Conservation (phyloP, 2,888 invertebrate species). For the Slavum lentiscoides region DNA sequence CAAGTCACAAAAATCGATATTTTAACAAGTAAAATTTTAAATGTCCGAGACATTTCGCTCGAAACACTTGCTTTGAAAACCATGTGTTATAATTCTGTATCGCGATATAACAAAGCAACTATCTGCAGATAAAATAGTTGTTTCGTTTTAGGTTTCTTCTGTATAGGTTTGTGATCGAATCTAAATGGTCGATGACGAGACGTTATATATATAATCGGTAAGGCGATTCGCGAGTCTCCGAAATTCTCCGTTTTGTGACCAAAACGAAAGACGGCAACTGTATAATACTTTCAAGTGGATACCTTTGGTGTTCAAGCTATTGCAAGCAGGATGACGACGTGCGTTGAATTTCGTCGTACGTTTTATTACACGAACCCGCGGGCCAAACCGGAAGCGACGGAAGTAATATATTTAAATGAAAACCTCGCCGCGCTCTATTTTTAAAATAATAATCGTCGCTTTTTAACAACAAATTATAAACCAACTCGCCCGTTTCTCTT, state of each 20-base stretch:
- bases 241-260: slow-evolving; percentile 7
- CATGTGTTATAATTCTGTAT: too few relatives aligned
- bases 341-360: not conserved
- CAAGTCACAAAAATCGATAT: too few relatives aligned
- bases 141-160: not conserved
- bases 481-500: not conserved
- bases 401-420: not conserved
- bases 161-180: too few relatives aligned
- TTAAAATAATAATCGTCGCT: not conserved
- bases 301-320: not conserved
- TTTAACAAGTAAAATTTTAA: too few relatives aligned
- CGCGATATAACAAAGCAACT: too few relatives aligned
- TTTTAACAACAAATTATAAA: slow-evolving; percentile 8
- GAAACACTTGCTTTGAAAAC: too few relatives aligned
- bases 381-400: slow-evolving; percentile 16
- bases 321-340: too few relatives aligned
- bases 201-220: too few relatives aligned
- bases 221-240: not conserved
- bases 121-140: too few relatives aligned
- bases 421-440: not conserved
- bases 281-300: slow-evolving; percentile 8
- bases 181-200: too few relatives aligned
- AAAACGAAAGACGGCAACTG: not conserved
- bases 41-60: too few relatives aligned
- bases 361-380: not conserved